Evolutionary conservation across 2,888 invertebrate genomes (phyloP).

Genomic region (Brachypalpus laphriformis): DNA sequence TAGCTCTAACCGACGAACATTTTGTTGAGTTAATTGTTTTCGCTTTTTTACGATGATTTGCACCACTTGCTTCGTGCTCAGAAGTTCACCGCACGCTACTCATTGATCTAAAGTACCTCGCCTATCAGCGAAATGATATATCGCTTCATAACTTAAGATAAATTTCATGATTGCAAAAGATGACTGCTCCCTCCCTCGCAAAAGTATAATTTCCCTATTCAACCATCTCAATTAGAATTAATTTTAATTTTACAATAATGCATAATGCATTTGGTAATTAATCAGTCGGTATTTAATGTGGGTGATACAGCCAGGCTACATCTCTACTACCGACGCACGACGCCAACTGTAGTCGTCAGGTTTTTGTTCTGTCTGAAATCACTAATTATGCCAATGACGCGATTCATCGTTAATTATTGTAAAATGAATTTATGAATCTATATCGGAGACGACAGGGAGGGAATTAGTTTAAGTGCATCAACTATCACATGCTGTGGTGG

Average conservation of each 20-base stretch:
- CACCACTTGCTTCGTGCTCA: too few relatives aligned
- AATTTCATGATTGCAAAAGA: too few relatives aligned
- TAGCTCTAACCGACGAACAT: too few relatives aligned
- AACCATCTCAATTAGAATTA: slow-evolving; percentile 23
- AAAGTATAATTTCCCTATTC: background rate
- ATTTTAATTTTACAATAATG: slow-evolving; percentile 11
- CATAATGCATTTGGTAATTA: slow-evolving; percentile 7
- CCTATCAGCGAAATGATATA: too few relatives aligned
- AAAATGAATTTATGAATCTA: slow-evolving; percentile 46
- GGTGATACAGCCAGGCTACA: background rate
- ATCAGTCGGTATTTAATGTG: background rate
- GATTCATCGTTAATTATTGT: slow-evolving; percentile 55
- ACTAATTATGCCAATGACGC: background rate
- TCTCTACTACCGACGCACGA: too few relatives aligned
- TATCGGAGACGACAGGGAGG: background rate
- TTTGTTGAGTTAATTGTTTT: too few relatives aligned
- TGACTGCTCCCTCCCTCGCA: background rate
- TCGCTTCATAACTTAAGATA: too few relatives aligned
- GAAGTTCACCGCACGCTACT: too few relatives aligned
- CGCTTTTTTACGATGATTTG: too few relatives aligned
- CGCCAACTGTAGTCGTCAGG: slow-evolving; percentile 12
- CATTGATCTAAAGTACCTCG: too few relatives aligned
- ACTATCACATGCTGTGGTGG: background rate
- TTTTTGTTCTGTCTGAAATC: background rate
- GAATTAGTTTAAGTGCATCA: slow-evolving; percentile 18